These are phyloP conservation scores for Ptyas mucosa DNA, from an alignment of 2,113 vertebrate genomes.

Conservation along the genomic window DNA sequence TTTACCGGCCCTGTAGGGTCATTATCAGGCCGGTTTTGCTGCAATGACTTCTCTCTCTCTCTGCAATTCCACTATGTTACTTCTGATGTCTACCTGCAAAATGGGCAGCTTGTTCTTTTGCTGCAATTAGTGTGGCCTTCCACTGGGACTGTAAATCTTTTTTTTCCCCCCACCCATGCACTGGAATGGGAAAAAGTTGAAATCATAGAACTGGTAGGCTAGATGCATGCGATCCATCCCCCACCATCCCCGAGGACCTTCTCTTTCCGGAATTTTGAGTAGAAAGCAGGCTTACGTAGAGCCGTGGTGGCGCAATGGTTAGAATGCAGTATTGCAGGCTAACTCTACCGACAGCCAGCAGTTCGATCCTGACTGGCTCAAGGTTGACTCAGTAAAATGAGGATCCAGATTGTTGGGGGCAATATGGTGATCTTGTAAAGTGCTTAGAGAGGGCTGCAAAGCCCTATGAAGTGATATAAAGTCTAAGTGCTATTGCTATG, in stretches of 20 bases:
- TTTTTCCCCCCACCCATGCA: neutral
- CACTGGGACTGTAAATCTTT: neutral
- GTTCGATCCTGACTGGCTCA: neutral
- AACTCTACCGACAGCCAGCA: neutral
- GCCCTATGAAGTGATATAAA: neutral
- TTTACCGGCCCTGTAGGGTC: neutral
- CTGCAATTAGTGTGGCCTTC: neutral
- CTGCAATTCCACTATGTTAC: neutral
- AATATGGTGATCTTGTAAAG: neutral
- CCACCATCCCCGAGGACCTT: neutral
- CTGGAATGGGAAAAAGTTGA: neutral
- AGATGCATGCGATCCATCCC: neutral
- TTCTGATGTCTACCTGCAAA: neutral
- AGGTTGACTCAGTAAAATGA: neutral
- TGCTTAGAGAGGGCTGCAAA: neutral
- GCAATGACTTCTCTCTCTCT: neutral
- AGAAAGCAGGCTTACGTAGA: neutral
- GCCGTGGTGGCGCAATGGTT: neutral
- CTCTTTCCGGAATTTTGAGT: neutral
- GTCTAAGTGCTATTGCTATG: neutral
- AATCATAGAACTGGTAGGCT: neutral
- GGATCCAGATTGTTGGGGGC: neutral
- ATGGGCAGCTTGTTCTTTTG: neutral
- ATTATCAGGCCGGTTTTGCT: neutral
- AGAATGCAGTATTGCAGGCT: neutral